Conservation (phyloP, 2,797 vertebrate species). For the Acanthurus lineatus region DNA sequence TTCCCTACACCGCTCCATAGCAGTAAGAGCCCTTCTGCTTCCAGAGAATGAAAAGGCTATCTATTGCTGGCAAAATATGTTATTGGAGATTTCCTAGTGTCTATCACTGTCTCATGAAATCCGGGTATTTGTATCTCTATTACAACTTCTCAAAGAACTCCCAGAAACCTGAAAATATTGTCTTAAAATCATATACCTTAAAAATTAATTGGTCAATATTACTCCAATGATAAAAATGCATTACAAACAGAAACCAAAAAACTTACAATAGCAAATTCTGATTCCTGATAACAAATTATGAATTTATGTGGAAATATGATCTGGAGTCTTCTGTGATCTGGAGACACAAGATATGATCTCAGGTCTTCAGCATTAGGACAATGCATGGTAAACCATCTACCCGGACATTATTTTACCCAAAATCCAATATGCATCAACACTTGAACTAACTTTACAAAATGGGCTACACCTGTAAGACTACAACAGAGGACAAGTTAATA, state of each 20-base stretch:
- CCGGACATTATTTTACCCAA: neutral
- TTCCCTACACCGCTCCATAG: conserved; percentile 11
- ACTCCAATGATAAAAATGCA: no score
- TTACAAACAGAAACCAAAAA: no score
- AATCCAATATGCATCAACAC: neutral
- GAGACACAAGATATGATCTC: neutral
- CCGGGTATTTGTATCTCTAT: conserved; percentile 9
- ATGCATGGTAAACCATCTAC: no score
- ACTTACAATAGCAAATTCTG: no score
- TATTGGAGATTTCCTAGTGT: conserved; percentile 3
- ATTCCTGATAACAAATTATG: no score
- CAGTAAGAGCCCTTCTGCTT: neutral
- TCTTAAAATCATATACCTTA: neutral
- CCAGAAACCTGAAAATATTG: neutral
- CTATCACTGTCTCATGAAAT: neutral
- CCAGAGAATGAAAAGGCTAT: conserved; percentile 14
- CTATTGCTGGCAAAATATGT: conserved; percentile 19
- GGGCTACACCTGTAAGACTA: neutral
- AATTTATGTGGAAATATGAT: no score
- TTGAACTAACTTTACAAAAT: neutral
- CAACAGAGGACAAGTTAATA: neutral
- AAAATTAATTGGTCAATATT: no score
- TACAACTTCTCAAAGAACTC: neutral
- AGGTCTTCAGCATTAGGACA: neutral
- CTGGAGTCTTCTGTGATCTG: no score